Evolutionary conservation across 1,140 invertebrate species (phyloP).

Genomic region (Tetragonula clypearis): DNA sequence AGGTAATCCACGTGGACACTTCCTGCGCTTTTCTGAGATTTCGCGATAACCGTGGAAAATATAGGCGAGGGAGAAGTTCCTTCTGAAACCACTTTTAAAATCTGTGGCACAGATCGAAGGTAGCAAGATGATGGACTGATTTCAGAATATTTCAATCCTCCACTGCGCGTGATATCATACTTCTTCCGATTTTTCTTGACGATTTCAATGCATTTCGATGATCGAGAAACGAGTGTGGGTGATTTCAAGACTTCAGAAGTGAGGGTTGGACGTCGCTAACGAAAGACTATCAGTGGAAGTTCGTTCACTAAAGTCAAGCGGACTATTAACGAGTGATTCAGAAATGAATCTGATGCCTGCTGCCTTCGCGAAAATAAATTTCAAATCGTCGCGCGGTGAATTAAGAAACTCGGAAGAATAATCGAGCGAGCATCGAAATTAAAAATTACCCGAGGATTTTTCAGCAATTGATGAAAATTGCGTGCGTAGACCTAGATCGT

Average conservation of each 20-base stretch:
- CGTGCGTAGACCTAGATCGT: no score
- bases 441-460: no score
- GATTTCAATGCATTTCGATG: neutral
- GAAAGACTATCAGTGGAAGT: neutral
- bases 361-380: no score
- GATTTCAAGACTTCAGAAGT: neutral
- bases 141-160: neutral
- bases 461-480: no score
- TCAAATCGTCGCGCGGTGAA: neutral
- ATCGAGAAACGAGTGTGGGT: neutral
- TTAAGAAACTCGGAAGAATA: neutral
- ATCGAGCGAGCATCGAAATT: neutral
- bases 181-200: neutral
- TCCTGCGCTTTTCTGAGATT: constrained; percentile 7
- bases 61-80: neutral
- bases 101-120: neutral
- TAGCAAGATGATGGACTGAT: neutral
- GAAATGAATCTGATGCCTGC: neutral
- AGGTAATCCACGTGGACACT: neutral
- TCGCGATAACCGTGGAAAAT: neutral
- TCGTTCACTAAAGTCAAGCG: neutral
- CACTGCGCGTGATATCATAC: neutral
- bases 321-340: neutral
- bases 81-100: neutral
- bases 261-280: neutral